Conservation (phyloP, 2,113 vertebrate genomes). For the Eretmochelys imbricata region DNA sequence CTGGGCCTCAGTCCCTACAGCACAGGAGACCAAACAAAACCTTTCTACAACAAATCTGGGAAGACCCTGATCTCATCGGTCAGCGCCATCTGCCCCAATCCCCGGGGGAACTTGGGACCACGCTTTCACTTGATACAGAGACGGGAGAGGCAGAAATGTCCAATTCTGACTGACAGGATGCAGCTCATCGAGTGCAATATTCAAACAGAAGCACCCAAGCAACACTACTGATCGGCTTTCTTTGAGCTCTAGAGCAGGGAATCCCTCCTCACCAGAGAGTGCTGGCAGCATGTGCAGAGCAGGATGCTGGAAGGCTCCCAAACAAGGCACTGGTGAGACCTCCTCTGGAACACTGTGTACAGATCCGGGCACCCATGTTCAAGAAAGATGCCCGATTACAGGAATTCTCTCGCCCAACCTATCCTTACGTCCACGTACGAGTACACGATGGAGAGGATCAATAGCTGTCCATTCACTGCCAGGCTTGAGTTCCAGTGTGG, state of each 20-base stretch:
- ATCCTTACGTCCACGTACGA: not conserved
- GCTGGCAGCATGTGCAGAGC: not conserved
- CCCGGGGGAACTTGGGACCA: not conserved
- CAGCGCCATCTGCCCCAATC: not conserved
- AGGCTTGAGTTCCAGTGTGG: not conserved
- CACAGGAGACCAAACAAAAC: not conserved
- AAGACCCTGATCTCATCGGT: not conserved
- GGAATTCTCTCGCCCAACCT: not conserved
- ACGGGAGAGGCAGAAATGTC: not conserved
- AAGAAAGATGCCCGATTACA: not conserved
- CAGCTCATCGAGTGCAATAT: not conserved
- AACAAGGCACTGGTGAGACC: not conserved
- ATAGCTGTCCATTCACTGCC: not conserved
- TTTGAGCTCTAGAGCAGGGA: not conserved
- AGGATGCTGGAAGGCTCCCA: not conserved
- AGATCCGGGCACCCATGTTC: not conserved
- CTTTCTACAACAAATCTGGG: not conserved
- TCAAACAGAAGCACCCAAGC: not conserved
- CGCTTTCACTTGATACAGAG: not conserved
- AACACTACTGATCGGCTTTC: not conserved
- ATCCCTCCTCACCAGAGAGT: not conserved
- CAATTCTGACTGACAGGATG: not conserved
- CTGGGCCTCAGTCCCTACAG: not conserved
- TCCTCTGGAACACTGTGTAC: not conserved
- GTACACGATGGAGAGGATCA: not conserved